Evolutionary conservation across 2,113 vertebrate species (phyloP).

Genomic region (Salminus brasiliensis): DNA sequence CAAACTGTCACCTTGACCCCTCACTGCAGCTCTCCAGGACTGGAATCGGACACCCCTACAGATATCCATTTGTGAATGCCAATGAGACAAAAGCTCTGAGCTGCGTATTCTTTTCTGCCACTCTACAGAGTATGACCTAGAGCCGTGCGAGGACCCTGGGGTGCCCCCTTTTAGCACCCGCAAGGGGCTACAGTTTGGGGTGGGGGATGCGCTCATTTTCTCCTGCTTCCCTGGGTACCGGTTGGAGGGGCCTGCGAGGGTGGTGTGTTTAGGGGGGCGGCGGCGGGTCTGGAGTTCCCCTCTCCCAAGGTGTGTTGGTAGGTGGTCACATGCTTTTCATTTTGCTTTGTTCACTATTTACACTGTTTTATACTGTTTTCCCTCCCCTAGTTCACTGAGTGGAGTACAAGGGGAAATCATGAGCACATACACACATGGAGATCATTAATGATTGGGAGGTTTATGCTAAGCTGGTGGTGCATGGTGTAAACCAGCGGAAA

Average conservation of each 20-base stretch:
- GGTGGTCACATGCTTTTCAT: constrained; percentile 98
- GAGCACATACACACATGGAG: constrained; percentile 4
- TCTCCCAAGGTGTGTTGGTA: constrained; percentile 99
- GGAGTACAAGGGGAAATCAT: neutral
- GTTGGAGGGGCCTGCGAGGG: constrained; percentile 88
- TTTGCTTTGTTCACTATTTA: constrained; percentile 63
- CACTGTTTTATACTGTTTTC: neutral
- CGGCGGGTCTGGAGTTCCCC: constrained; percentile 98
- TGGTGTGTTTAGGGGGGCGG: constrained; percentile 97
- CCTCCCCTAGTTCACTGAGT: neutral
- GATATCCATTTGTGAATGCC: no score
- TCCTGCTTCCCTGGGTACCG: constrained; percentile 98
- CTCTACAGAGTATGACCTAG: constrained; percentile 88
- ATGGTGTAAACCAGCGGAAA: neutral
- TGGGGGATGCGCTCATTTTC: constrained; percentile 91
- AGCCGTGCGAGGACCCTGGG: constrained; percentile 94
- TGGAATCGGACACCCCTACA: no score
- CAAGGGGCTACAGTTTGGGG: constrained; percentile 91
- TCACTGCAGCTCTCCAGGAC: neutral
- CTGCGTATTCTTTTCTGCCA: constrained; percentile 14
- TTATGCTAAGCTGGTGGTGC: constrained; percentile 15
- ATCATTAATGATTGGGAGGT: constrained; percentile 2
- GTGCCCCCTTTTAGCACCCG: constrained; percentile 92
- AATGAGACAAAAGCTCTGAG: neutral
- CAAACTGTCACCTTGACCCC: neutral